Evolutionary conservation across 2,113 vertebrate species (phyloP), one percentile per base, ranked within the genome.

Genomic region (Mus pahari): DNA sequence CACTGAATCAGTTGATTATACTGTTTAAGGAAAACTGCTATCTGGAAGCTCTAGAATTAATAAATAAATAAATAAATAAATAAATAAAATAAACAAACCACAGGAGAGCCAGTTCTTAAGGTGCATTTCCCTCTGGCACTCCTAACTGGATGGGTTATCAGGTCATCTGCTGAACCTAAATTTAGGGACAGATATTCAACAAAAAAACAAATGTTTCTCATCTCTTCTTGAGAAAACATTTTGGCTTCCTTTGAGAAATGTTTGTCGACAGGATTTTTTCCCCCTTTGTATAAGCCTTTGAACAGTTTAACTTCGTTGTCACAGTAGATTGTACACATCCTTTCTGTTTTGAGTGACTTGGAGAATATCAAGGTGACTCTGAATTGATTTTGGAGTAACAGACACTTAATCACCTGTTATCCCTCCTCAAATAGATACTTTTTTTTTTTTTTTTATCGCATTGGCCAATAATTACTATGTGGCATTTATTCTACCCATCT

Each of bases 1-100:
- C 84, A 97, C 84, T 94, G 96, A 96, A 31, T 93, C 81, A 4
- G 53, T 88, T 94, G 86, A 97, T 97, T 96, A 92, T 66, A 91
- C 92, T 93, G 60, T 90, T 97, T 88, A 96, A 95, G 74, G 77
- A 96, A 97, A 97, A 96, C 70, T 95, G 55, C 14, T 86, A 50
- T 75, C 28, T 22, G 89, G 82, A 95, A 86, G 12, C n/a, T 88
- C 68, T 89, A 19, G 36, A 90, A 53, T 53, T 53, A 8, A 53
- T 48, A 48, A 7, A 48, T 48, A 48, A 7, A 48, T 48, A 48
- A 7, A 4, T 48, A 48, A 7, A 48, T 48, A 48, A 7, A 48
- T 48, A 48, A 7, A 48, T 48, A 48, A 7, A 48, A 48, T 48
- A 53, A 13, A 53, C 1, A 53, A 22, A 22, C 58, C 58, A 60